phyloP scores from a whole-genome alignment of 1,140 invertebrate genomes.

The Diploscapter pachys region DNA sequence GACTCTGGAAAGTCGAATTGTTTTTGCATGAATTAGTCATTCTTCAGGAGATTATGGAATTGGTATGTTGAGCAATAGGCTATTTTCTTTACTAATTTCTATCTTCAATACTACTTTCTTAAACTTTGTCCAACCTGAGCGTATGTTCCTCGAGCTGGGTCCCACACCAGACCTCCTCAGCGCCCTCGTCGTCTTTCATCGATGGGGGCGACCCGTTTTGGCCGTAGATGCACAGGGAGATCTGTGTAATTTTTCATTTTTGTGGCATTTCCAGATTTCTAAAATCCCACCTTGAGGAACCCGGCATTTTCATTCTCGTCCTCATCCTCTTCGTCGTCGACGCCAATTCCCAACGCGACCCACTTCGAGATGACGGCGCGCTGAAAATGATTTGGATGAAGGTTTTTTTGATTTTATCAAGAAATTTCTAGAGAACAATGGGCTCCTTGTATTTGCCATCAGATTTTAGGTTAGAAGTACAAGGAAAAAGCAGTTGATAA shows the following conservation, averaged over 20 bases:
- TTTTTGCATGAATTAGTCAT: slow-evolving; percentile 5
- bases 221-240: slow-evolving; percentile 15
- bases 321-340: slow-evolving; percentile 18
- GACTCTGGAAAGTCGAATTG: background rate
- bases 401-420: slow-evolving; percentile 6
- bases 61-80: background rate
- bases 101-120: background rate
- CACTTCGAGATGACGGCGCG: slow-evolving; percentile 23
- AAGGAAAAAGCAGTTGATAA: slow-evolving; percentile 1
- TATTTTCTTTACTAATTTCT: background rate
- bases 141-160: slow-evolving; percentile 28
- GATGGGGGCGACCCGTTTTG: slow-evolving; percentile 8
- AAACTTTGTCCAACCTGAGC: background rate
- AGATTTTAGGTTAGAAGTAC: background rate
- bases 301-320: slow-evolving; percentile 25
- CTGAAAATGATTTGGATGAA: background rate
- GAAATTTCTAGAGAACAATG: slow-evolving; percentile 6
- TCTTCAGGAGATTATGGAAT: slow-evolving; percentile 7
- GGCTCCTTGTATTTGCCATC: background rate
- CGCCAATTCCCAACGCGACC: slow-evolving; percentile 20
- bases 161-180: slow-evolving; percentile 28
- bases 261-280: background rate
- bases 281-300: slow-evolving; percentile 19
- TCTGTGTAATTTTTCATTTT: background rate
- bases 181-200: slow-evolving; percentile 22